These are phyloP conservation scores for Anseranas semipalmata DNA, from an alignment of 2,113 vertebrate genomes.

Conservation along the genomic window DNA sequence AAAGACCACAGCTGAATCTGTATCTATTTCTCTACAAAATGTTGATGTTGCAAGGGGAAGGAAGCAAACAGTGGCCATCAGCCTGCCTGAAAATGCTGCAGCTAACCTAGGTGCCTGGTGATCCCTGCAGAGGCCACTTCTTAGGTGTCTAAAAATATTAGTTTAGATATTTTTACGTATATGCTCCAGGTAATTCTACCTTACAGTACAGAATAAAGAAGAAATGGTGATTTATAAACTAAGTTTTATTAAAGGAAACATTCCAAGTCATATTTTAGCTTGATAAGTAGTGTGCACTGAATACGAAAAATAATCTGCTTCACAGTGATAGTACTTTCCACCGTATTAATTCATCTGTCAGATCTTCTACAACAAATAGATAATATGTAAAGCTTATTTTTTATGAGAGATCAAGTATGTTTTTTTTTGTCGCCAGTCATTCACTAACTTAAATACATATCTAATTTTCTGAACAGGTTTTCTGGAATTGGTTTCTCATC, in stretches of 20 bases:
- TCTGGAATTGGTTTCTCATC: conserved; percentile 6
- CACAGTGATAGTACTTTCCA: neutral
- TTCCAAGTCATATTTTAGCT: neutral
- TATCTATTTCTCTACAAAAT: neutral
- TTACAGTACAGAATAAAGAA: neutral
- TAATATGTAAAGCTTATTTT: neutral
- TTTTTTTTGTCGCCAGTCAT: neutral
- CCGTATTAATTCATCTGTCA: neutral
- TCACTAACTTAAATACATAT: neutral
- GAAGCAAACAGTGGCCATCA: neutral
- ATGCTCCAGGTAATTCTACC: neutral
- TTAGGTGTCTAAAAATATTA: neutral
- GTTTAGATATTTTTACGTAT: neutral
- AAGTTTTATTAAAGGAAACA: neutral
- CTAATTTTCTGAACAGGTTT: neutral
- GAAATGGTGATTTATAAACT: neutral
- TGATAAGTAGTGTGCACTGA: neutral
- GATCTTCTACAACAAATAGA: neutral
- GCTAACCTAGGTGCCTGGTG: accelerated
- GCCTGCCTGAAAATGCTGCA: neutral
- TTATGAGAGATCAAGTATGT: neutral
- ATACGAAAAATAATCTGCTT: neutral
- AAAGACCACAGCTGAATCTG: neutral
- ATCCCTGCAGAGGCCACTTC: neutral
- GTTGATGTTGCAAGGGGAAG: accelerated